These are phyloP conservation scores for Drosophila pectinifera DNA, from an alignment of 1,140 invertebrate species.

Conservation along the genomic window DNA sequence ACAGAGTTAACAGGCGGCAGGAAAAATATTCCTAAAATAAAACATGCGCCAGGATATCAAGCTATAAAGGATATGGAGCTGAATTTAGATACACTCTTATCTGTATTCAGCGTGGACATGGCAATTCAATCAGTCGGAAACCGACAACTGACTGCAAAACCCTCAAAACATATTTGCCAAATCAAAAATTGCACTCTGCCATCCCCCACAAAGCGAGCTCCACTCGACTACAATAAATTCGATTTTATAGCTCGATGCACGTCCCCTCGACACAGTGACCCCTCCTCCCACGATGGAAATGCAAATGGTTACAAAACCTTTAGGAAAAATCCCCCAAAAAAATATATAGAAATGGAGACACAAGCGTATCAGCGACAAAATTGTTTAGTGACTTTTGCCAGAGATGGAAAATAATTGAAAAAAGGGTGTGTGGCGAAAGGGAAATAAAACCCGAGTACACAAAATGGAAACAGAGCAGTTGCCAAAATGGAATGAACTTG, in stretches of 20 bases:
- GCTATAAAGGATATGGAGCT: neutral
- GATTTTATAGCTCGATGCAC: slow-evolving; percentile 69
- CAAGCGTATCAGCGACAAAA: slow-evolving; percentile 48
- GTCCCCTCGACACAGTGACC: neutral
- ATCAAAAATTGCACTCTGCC: slow-evolving; percentile 72
- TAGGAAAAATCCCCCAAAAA: slow-evolving; percentile 10
- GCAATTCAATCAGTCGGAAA: slow-evolving; percentile 50
- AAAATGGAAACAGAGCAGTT: slow-evolving; percentile 34
- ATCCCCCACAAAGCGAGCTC: neutral
- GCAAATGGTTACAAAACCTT: slow-evolving; percentile 50
- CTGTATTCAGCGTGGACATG: slow-evolving; percentile 38
- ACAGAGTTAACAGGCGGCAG: slow-evolving; percentile 14
- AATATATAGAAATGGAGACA: slow-evolving; percentile 30
- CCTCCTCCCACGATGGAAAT: slow-evolving; percentile 33
- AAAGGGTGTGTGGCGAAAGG: neutral
- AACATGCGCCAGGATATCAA: neutral
- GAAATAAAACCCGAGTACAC: slow-evolving; percentile 16
- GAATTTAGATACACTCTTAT: slow-evolving; percentile 17
- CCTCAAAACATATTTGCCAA: slow-evolving; percentile 64
- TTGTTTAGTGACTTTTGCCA: slow-evolving; percentile 67
- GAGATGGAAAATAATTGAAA: slow-evolving; percentile 58
- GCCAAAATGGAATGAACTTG: slow-evolving; percentile 40
- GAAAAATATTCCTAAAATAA: slow-evolving; percentile 5
- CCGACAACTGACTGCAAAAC: slow-evolving; percentile 23
- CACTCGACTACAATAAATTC: slow-evolving; percentile 70